Evolutionary conservation across 2,113 vertebrate species (phyloP), one percentile per base, ranked within the genome.

Genomic region (Xyrauchen texanus): DNA sequence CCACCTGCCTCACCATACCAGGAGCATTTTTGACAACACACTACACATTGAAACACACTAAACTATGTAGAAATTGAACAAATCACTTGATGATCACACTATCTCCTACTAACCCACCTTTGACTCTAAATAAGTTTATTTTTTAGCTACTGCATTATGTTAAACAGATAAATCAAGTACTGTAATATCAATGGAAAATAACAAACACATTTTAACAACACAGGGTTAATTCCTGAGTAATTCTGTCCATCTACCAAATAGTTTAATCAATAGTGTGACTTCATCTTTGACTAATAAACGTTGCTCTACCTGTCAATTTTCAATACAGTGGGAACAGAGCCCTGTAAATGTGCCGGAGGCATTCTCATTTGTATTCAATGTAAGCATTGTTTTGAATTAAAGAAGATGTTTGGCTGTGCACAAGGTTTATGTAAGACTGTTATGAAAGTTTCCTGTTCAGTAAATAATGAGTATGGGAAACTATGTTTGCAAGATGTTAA

Each of bases 341-440:
- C 53, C 47, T 76, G 21, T 45, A 53, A 66, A 9, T 53, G n/a
- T 55, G 74, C 74, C 74, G n/a, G 62, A 76, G 74, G 74, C 61
- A 2, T 66, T 76, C 6, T 53, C 74, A 64, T 55, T 34, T 75
- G 51, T 9, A 2, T 58, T 47, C 7, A 74, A 74, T 46, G 1
- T 45, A 49, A 74, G 71, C 71, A 62, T 61, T 74, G 71, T 61
- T 13, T 62, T 49, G 62, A 16, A 73, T 21, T 13, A 7, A 5
- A 15, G 15, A 13, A 13, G 9, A 3, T 34, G 6, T 34, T 52
- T 34, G 21, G 3, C 3, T 70, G 11, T 4, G 11, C 4, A 12
- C 4, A 6, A 53, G 6, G 1, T 53, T 53, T 53, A 3, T 34
- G 21, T 34, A 34, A 34, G 21, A 34, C 21, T 34, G 21, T 34